A percentile compares a stretch with the other conserved stretches of the same genome.
These are phyloP conservation scores for Melanogrammus aeglefinus DNA, from an alignment of 2,797 vertebrate species.

Conservation along the genomic window DNA sequence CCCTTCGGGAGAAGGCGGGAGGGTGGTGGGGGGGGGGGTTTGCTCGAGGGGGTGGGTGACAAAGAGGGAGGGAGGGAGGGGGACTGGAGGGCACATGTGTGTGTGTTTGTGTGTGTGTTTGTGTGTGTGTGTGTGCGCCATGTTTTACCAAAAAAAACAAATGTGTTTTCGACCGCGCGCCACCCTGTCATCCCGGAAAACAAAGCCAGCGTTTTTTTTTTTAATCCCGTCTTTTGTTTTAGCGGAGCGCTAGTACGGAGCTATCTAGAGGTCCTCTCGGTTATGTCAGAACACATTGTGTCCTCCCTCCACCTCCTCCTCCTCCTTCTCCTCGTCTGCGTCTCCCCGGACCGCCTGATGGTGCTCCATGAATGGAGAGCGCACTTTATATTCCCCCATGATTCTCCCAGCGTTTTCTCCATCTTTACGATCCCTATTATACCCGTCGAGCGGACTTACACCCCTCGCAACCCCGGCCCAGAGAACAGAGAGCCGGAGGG, in stretches of 20 bases:
- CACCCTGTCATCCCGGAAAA: conserved; percentile 46
- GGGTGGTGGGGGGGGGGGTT: conserved; percentile 28
- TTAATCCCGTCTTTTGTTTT: conserved; percentile 66
- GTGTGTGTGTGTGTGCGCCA: too few species aligned
- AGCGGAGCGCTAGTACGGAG: conserved; percentile 34
- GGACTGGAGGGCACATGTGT: not conserved
- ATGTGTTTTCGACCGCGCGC: conserved; percentile 26
- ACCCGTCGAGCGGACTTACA: conserved; percentile 33
- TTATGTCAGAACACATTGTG: conserved; percentile 52
- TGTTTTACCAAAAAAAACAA: conserved; percentile 4
- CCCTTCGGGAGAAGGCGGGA: conserved; percentile 43
- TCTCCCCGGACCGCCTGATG: conserved; percentile 39
- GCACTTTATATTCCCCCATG: conserved; percentile 23
- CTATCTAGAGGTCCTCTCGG: conserved; percentile 37
- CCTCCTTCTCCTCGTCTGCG: conserved; percentile 20
- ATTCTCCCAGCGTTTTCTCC: conserved; percentile 41
- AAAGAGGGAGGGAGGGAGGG: conserved; percentile 55
- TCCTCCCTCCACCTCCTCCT: conserved; percentile 8
- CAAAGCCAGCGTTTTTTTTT: conserved; percentile 16
- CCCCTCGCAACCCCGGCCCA: conserved; percentile 12
- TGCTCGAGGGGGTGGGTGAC: conserved; percentile 32
- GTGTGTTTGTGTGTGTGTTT: too few species aligned
- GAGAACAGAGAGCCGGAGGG: conserved; percentile 21
- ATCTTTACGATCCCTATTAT: conserved; percentile 40
- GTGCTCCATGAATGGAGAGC: conserved; percentile 46